Evolutionary conservation across 2,797 vertebrate species (phyloP), one percentile per base, ranked within the genome.

Genomic region (Arrhamphus sclerolepis): DNA sequence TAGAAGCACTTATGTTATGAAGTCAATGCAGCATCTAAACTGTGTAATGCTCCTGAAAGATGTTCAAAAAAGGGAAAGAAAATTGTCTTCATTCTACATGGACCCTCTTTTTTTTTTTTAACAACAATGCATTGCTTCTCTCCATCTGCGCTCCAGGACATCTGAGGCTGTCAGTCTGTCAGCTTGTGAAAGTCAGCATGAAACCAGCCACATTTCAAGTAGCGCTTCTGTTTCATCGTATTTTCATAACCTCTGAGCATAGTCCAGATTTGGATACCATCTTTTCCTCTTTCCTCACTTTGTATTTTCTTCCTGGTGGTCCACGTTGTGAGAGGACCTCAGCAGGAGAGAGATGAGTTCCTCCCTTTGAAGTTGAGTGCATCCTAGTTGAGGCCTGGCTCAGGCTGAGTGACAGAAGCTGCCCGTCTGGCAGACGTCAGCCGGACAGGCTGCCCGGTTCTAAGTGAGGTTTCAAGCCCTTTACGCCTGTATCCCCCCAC

Each of bases 341-440:
- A 63, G 58, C 72, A 66, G 82, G 67, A 75, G 70, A 72, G 76
- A 75, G 80, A 85, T 71, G 75, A 86, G 84, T 60, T 77, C 61
- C 46, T 66, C 21, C 47, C 85, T 89, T 91, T 89, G 87, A 88
- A 83, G 82, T 72, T 10, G 65, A 72, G 73, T 20, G 17, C 69
- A 69, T 60, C 64, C 76, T 69, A 84, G 80, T 71, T 52, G 65
- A 75, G 78, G 64, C 58, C 72, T 24, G 2, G 63, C 65, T 78
- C 18, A 28, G 46, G 19, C 63, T 58, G 81, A 86, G 67, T 81
- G 83, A 85, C 72, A 75, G 78, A 72, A 58, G 72, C 72, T 26
- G 63, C 57, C 70, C 41, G 71, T 62, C 75, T 72, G 69, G 62
- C 70, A 77, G 62, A 84, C 79, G 78, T 90, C 83, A 87, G 79